Evolutionary conservation across 1,140 invertebrate genomes (phyloP).

Genomic region (Acromyrmex echinatior): DNA sequence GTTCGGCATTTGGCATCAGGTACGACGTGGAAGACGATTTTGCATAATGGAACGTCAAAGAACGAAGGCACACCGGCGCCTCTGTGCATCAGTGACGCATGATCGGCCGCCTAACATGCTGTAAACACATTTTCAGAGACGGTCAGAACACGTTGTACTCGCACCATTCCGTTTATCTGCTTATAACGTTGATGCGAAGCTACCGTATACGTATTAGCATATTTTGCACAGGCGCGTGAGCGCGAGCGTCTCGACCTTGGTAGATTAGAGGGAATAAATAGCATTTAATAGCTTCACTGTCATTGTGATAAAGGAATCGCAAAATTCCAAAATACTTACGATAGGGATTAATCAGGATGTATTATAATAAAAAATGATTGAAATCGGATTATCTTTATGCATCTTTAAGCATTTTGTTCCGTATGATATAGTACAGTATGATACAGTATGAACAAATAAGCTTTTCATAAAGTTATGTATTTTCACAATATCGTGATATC

Average conservation of each 20-base stretch:
- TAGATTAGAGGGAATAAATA: constrained; percentile 40
- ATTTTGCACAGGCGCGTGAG: constrained; percentile 37
- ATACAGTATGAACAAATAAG: neutral
- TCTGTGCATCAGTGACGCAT: constrained; percentile 72
- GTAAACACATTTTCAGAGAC: constrained; percentile 77
- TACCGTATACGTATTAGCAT: constrained; percentile 49
- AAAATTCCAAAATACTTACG: neutral
- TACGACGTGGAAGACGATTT: constrained; percentile 74
- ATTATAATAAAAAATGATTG: neutral
- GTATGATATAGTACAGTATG: no score
- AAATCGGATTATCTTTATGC: neutral
- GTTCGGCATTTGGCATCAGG: constrained; percentile 68
- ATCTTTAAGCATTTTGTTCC: no score
- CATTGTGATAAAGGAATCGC: neutral
- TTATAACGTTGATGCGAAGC: constrained; percentile 58
- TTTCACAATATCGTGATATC: neutral
- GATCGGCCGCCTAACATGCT: constrained; percentile 75
- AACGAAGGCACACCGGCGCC: constrained; percentile 69
- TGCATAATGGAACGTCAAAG: constrained; percentile 80
- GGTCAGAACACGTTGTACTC: constrained; percentile 68
- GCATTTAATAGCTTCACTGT: neutral
- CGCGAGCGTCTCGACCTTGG: neutral
- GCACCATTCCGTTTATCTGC: constrained; percentile 71
- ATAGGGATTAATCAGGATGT: neutral
- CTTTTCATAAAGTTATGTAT: neutral